Conservation (phyloP, 2,888 invertebrate genomes). For the Miltochrista miniata region DNA sequence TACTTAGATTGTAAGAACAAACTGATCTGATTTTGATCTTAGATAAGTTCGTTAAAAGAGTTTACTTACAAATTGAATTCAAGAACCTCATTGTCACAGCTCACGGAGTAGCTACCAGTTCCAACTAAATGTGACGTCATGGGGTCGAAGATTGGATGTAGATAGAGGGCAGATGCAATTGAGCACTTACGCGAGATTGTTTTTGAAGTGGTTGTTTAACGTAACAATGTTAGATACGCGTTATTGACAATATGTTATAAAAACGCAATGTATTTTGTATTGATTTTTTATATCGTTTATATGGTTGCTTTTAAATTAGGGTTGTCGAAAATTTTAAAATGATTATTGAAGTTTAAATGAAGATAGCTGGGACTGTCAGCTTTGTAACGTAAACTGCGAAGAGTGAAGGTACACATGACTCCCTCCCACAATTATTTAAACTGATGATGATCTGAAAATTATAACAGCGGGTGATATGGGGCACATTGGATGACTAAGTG, state of each 20-base stretch:
- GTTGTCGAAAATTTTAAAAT: too few species aligned
- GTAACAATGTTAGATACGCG: slow-evolving; percentile 49
- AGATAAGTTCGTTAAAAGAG: background rate
- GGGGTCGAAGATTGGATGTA: slow-evolving; percentile 51
- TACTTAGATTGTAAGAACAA: background rate
- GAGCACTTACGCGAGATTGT: slow-evolving; percentile 64
- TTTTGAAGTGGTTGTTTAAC: slow-evolving; percentile 68
- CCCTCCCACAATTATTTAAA: too few species aligned
- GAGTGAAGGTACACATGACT: too few species aligned
- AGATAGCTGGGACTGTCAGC: too few species aligned
- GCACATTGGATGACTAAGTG: too few species aligned
- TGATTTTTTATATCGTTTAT: background rate
- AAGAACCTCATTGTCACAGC: slow-evolving; percentile 11
- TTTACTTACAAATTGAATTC: slow-evolving; percentile 6
- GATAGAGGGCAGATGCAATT: slow-evolving; percentile 41
- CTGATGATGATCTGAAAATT: too few species aligned
- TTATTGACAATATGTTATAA: slow-evolving; percentile 24
- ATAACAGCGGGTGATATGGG: too few species aligned
- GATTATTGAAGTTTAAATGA: too few species aligned
- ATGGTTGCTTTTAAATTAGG: background rate
- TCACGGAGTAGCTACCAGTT: slow-evolving; percentile 11
- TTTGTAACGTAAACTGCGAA: too few species aligned
- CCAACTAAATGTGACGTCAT: slow-evolving; percentile 28
- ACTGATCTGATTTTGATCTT: background rate
- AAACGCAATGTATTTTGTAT: slow-evolving; percentile 2